Percentiles rank a stretch among this genome's conserved stretches.
Evolutionary conservation across 2,797 vertebrate genomes (phyloP).

Genomic region (Notolepis coatsorum): DNA sequence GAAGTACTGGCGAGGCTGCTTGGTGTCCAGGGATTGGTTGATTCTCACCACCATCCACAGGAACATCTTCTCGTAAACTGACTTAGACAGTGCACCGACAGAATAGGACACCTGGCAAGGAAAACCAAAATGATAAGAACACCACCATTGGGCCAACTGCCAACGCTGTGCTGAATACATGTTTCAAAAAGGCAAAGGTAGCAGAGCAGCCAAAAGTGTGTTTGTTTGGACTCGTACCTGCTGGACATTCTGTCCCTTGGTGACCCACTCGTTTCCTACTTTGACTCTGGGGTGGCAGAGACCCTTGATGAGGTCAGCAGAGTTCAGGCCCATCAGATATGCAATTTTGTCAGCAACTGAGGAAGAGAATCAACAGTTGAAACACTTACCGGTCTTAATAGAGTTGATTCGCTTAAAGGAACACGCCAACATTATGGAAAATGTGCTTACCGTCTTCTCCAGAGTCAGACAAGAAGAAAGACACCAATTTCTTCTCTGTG

Average conservation of each 20-base stretch:
- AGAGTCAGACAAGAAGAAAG: too few relatives aligned
- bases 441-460: too few relatives aligned
- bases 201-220: conserved; percentile 2
- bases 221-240: conserved; percentile 81
- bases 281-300: conserved; percentile 92
- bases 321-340: conserved; percentile 93
- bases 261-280: conserved; percentile 93
- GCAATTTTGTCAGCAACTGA: conserved; percentile 89
- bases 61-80: conserved; percentile 90
- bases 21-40: conserved; percentile 89
- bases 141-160: not conserved
- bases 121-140: not conserved
- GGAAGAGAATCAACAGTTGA: conserved; percentile 7
- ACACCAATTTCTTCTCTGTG: too few relatives aligned
- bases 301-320: conserved; percentile 92
- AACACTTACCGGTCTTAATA: too few relatives aligned
- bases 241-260: conserved; percentile 91
- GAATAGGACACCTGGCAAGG: conserved; percentile 80
- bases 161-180: not conserved
- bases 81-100: conserved; percentile 83
- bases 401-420: too few relatives aligned
- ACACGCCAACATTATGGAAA: too few relatives aligned
- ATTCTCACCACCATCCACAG: conserved; percentile 91
- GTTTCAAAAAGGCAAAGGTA: not conserved
- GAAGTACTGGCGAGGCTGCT: conserved; percentile 88